A percentile compares a stretch with the other conserved stretches of the same genome.
Conservation (phyloP, 2,113 vertebrate genomes). For the Trematomus loennbergii region DNA sequence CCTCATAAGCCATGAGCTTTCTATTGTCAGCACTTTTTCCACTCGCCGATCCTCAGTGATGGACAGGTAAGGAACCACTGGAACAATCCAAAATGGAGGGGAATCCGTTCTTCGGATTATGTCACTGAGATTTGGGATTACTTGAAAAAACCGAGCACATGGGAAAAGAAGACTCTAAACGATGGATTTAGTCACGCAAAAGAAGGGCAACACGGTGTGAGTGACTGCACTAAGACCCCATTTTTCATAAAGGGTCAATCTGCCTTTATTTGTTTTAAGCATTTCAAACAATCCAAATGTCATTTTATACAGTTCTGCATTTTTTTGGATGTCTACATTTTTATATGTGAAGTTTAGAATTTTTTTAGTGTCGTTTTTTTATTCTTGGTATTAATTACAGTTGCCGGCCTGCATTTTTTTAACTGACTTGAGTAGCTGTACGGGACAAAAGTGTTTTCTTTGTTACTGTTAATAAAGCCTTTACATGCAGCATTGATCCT, state of each 20-base stretch:
- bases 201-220: not conserved
- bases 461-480: constrained; percentile 54
- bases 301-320: constrained; percentile 56
- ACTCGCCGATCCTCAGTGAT: constrained; percentile 17
- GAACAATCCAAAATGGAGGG: constrained; percentile 20
- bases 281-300: constrained; percentile 37
- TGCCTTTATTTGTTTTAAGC: constrained; percentile 57
- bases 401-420: constrained; percentile 19
- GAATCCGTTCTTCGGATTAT: not conserved
- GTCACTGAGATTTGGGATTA: constrained; percentile 59
- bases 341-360: constrained; percentile 46
- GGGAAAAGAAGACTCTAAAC: constrained; percentile 2
- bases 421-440: constrained; percentile 28
- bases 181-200: not conserved
- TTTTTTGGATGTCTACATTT: constrained; percentile 40
- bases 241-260: constrained; percentile 12
- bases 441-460: constrained; percentile 40
- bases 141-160: constrained; percentile 75
- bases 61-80: constrained; percentile 45
- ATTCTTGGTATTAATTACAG: constrained; percentile 28
- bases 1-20: constrained; percentile 76
- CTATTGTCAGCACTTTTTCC: constrained; percentile 40
- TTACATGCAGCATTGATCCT: constrained; percentile 35
- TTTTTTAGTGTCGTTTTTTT: constrained; percentile 62
- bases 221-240: constrained; percentile 11